A percentile compares a stretch with the other conserved stretches of the same genome.
These are phyloP conservation scores for Piscicola geometra DNA, from an alignment of 2,888 invertebrate species.

Conservation along the genomic window DNA sequence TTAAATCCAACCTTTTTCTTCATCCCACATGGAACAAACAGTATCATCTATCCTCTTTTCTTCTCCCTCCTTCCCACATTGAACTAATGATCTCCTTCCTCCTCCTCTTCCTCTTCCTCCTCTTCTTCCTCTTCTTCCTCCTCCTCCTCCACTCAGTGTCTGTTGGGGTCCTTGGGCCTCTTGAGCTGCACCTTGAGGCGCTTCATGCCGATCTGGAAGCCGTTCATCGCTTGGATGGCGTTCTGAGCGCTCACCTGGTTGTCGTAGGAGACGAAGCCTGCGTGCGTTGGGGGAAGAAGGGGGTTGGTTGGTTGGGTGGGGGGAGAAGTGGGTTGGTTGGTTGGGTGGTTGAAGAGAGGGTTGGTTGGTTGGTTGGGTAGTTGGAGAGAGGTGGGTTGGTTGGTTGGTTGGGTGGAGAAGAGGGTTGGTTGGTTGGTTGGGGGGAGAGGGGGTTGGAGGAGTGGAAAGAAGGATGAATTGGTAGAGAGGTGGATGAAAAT, in stretches of 20 bases:
- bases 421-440: neutral
- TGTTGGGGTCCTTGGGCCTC: conserved; percentile 93
- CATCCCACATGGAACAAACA: too few species aligned
- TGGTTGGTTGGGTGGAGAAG: neutral
- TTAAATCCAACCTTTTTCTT: too few species aligned
- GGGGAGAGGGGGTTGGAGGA: neutral
- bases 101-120: too few species aligned
- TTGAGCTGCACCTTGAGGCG: conserved; percentile 97
- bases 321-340: too few species aligned
- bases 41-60: too few species aligned
- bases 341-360: too few species aligned
- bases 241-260: conserved; percentile 95
- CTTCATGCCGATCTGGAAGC: conserved; percentile 99
- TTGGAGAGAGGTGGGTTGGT: neutral
- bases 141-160: conserved; percentile 68
- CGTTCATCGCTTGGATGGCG: conserved; percentile 99
- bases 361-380: too few species aligned
- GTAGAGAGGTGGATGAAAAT: too few species aligned
- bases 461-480: neutral
- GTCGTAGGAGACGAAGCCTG: conserved; percentile 99
- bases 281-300: neutral
- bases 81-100: too few species aligned
- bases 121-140: too few species aligned
- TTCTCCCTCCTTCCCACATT: too few species aligned
- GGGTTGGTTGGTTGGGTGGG: neutral